Conservation (phyloP, 2,113 vertebrate species). For the Lates calcarifer region DNA sequence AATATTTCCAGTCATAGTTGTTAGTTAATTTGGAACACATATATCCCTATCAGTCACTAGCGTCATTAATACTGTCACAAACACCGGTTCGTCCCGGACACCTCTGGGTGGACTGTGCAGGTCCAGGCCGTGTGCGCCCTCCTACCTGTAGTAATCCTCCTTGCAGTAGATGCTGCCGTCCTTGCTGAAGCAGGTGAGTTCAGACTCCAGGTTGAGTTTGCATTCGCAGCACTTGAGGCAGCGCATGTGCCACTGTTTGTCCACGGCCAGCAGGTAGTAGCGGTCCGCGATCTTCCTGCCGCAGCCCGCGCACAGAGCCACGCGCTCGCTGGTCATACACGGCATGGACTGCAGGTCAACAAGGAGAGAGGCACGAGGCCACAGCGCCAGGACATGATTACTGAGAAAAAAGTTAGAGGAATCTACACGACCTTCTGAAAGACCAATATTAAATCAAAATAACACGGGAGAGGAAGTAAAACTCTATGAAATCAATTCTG, state of each 20-base stretch:
- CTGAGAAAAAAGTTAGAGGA: background rate
- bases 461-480: background rate
- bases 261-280: slow-evolving; percentile 98
- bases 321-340: slow-evolving; percentile 93
- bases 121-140: slow-evolving; percentile 13
- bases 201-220: slow-evolving; percentile 98
- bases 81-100: no score
- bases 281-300: slow-evolving; percentile 97
- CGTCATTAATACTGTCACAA: background rate
- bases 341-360: slow-evolving; percentile 88
- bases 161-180: slow-evolving; percentile 99
- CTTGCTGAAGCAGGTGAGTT: slow-evolving; percentile 99
- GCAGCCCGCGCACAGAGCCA: slow-evolving; percentile 97
- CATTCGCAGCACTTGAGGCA: slow-evolving; percentile 99
- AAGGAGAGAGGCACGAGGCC: slow-evolving; percentile 7
- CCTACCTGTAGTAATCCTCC: slow-evolving; percentile 97
- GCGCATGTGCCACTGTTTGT: slow-evolving; percentile 99
- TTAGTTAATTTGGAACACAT: background rate
- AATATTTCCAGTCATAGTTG: background rate
- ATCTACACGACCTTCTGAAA: background rate
- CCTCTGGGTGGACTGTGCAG: background rate
- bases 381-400: background rate
- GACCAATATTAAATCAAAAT: background rate
- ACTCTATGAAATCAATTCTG: background rate
- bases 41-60: background rate